These are phyloP conservation scores for Cavia porcellus DNA, from an alignment of 2,113 vertebrate genomes.

Conservation along the genomic window DNA sequence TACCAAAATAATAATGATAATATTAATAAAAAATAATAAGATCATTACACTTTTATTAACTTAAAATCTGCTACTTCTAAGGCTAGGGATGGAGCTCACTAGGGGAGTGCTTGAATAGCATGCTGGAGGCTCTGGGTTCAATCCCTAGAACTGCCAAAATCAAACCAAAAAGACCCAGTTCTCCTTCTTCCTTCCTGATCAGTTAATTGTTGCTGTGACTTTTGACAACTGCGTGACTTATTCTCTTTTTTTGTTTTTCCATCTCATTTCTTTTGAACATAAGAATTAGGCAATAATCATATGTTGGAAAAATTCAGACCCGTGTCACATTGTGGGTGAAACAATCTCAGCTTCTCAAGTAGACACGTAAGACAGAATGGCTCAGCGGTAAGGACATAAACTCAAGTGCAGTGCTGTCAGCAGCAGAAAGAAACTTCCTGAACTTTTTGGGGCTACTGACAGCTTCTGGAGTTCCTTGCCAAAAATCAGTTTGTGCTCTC, in stretches of 20 bases:
- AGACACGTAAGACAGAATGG: not conserved
- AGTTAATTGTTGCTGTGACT: not conserved
- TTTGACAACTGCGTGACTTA: not conserved
- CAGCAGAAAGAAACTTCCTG: constrained; percentile 23
- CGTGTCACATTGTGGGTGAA: not conserved
- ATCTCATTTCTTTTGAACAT: not conserved
- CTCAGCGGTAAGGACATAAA: not conserved
- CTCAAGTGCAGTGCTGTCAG: not conserved
- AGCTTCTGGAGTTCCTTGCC: not conserved
- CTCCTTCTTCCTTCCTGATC: not conserved
- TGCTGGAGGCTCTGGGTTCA: not conserved
- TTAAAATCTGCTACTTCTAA: not conserved
- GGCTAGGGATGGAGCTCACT: not conserved
- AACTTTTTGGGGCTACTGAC: not conserved
- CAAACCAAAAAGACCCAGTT: not conserved
- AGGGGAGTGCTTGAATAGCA: not conserved
- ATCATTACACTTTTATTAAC: not conserved
- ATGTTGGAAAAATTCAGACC: not conserved
- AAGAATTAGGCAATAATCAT: constrained; percentile 4
- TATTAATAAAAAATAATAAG: not conserved
- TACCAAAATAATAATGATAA: no score
- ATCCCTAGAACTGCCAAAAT: not conserved
- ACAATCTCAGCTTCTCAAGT: not conserved
- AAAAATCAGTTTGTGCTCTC: not conserved
- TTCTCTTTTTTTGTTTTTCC: not conserved